Percentiles rank a stretch among this genome's conserved stretches.
phyloP scores from a whole-genome alignment of 2,113 vertebrate genomes.

The Trinectes maculatus region DNA sequence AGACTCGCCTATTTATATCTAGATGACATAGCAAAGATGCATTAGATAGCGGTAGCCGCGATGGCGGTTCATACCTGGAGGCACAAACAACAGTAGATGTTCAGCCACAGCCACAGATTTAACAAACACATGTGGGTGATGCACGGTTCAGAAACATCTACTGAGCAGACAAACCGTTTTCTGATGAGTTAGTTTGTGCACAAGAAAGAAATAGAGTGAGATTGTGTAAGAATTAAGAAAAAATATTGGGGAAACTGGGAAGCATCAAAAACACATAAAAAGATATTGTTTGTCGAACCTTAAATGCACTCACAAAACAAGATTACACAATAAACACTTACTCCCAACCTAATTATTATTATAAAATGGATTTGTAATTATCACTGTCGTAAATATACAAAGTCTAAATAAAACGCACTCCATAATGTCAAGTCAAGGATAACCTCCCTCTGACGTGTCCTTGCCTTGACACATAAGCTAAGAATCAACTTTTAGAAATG shows the following conservation, averaged over 20 bases:
- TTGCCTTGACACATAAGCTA: background rate
- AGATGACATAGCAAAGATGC: slow-evolving; percentile 68
- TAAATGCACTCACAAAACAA: background rate
- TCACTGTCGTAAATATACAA: no score
- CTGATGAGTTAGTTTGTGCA: no score
- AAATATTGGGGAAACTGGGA: background rate
- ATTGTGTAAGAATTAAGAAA: background rate
- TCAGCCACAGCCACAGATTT: background rate
- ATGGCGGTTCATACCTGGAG: slow-evolving; percentile 45
- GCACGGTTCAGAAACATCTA: background rate
- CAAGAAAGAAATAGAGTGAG: background rate
- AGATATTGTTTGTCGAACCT: background rate
- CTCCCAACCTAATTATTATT: no score
- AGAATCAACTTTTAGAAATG: slow-evolving; percentile 5
- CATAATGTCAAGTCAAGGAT: background rate
- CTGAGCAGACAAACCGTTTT: background rate
- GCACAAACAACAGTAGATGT: slow-evolving; percentile 40
- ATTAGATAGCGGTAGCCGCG: slow-evolving; percentile 39
- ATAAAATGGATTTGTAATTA: background rate
- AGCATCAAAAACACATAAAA: background rate
- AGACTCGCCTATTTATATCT: slow-evolving; percentile 23
- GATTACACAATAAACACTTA: background rate
- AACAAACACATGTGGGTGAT: background rate
- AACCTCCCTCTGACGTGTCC: background rate
- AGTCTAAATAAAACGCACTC: background rate